A percentile compares a stretch with the other conserved stretches of the same genome.
Evolutionary conservation across 2,888 invertebrate genomes (phyloP).

Genomic region (Pelosia muscerda): DNA sequence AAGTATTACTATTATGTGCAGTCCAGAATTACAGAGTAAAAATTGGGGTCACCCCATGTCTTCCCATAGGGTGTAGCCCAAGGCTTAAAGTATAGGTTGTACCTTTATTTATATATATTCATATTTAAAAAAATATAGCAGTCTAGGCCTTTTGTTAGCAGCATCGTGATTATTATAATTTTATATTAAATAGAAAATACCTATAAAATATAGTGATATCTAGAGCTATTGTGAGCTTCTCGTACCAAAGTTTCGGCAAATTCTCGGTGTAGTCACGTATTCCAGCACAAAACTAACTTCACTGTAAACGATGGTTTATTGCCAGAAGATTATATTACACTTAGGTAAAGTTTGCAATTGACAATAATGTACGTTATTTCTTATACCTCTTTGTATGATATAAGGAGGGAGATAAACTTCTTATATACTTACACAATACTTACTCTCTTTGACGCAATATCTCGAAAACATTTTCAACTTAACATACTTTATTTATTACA

Average conservation of each 20-base stretch:
- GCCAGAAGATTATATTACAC: constrained; percentile 1
- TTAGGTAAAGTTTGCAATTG: constrained; percentile 7
- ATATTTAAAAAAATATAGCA: too few relatives aligned
- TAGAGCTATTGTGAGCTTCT: neutral
- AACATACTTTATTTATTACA: too few relatives aligned
- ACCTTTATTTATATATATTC: too few relatives aligned
- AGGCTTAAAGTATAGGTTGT: too few relatives aligned
- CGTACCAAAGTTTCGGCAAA: neutral
- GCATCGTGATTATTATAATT: too few relatives aligned
- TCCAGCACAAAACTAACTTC: neutral
- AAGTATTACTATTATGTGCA: too few relatives aligned
- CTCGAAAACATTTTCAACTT: constrained; percentile 8
- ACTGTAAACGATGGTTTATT: constrained; percentile 4
- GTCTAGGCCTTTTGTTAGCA: too few relatives aligned
- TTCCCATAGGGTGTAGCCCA: too few relatives aligned
- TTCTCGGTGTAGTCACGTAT: constrained; percentile 1
- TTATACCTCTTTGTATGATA: neutral
- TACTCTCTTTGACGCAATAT: neutral
- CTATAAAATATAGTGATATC: neutral
- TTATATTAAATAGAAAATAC: neutral
- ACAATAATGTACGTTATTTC: neutral
- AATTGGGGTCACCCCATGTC: too few relatives aligned
- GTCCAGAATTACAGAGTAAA: too few relatives aligned
- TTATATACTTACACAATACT: neutral
- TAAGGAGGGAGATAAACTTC: too few relatives aligned